phyloP scores from a whole-genome alignment of 2,113 vertebrate species.

The Oostethus manadensis region DNA sequence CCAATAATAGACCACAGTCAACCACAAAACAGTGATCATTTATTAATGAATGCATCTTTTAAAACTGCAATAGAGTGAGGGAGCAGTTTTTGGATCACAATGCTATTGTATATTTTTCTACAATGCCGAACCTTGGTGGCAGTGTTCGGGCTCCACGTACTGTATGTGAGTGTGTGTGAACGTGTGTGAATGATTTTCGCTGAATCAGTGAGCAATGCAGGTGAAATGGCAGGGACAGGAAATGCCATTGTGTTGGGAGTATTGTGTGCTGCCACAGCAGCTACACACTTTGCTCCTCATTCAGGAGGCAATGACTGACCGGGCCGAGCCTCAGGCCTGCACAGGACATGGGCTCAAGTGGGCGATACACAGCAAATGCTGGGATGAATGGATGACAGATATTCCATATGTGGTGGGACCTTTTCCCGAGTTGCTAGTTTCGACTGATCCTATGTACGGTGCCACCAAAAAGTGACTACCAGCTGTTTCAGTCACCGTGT shows the following conservation, averaged over 20 bases:
- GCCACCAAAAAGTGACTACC: no score
- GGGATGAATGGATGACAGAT: not conserved
- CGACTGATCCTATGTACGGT: no score
- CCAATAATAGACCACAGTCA: no score
- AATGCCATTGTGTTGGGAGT: slow-evolving; percentile 48
- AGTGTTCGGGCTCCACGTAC: not conserved
- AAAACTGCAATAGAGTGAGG: no score
- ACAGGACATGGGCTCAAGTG: slow-evolving; percentile 34
- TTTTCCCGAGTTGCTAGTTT: no score
- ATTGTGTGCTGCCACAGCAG: slow-evolving; percentile 37
- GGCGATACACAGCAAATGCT: slow-evolving; percentile 19
- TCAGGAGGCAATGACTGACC: slow-evolving; percentile 38
- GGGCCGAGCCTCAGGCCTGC: slow-evolving; percentile 39
- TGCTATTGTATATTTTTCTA: no score
- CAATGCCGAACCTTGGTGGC: not conserved
- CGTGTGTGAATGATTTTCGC: slow-evolving; percentile 45
- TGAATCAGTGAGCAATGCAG: slow-evolving; percentile 57
- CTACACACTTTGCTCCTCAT: slow-evolving; percentile 46
- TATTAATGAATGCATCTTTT: no score
- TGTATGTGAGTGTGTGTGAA: not conserved
- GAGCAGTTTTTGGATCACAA: no score
- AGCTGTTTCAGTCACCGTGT: no score
- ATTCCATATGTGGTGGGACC: slow-evolving; percentile 7
- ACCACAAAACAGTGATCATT: no score
- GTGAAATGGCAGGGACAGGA: slow-evolving; percentile 59